A percentile compares a stretch with the other conserved stretches of the same genome.
These are phyloP conservation scores for Euzophera pinguis DNA, from an alignment of 2,888 invertebrate genomes.

Conservation along the genomic window DNA sequence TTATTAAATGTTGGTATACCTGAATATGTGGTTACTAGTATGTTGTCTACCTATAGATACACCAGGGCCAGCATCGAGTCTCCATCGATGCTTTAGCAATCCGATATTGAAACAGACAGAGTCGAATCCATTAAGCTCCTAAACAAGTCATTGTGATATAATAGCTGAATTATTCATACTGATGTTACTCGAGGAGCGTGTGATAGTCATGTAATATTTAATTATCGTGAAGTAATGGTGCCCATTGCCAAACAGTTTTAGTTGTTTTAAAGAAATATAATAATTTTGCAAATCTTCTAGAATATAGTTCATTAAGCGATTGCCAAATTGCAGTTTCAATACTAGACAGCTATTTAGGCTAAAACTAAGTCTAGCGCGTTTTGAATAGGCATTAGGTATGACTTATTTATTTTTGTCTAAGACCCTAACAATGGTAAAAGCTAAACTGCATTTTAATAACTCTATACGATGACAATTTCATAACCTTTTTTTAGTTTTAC, in stretches of 20 bases:
- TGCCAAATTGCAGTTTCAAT: not conserved
- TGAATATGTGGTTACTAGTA: too few relatives aligned
- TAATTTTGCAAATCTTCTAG: not conserved
- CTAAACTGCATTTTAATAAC: too few relatives aligned
- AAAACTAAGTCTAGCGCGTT: not conserved
- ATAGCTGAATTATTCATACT: not conserved
- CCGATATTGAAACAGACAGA: not conserved
- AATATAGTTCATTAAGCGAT: constrained; percentile 10
- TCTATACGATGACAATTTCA: too few relatives aligned
- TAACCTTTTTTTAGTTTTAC: too few relatives aligned
- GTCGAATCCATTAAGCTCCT: not conserved
- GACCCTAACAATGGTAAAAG: too few relatives aligned
- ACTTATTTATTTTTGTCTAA: not conserved
- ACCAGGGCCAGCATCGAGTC: too few relatives aligned
- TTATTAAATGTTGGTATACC: too few relatives aligned
- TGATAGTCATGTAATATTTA: not conserved
- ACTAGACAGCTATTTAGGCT: not conserved
- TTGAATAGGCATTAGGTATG: not conserved
- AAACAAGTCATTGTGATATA: not conserved
- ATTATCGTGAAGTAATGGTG: not conserved
- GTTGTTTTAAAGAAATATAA: not conserved
- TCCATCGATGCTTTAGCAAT: not conserved
- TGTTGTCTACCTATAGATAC: too few relatives aligned
- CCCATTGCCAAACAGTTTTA: not conserved
- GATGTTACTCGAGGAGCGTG: not conserved